A percentile compares a stretch with the other conserved stretches of the same genome.
Evolutionary conservation across 2,113 vertebrate species (phyloP).

Genomic region (Dermatemys mawii): DNA sequence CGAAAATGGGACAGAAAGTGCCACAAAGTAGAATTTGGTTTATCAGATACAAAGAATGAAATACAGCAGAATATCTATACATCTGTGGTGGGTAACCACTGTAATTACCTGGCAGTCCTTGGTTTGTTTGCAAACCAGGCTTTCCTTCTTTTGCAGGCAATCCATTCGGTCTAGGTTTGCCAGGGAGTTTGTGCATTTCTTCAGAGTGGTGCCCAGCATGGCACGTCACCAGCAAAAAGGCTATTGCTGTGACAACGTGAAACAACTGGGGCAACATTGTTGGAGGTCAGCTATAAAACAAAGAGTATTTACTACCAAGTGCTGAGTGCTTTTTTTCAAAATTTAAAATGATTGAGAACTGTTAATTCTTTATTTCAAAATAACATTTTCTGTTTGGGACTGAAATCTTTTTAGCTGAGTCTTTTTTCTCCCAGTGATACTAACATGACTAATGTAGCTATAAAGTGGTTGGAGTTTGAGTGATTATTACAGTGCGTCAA

Average conservation of each 20-base stretch:
- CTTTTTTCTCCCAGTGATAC: background rate
- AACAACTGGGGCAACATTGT: background rate
- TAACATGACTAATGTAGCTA: background rate
- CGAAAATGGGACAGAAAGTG: background rate
- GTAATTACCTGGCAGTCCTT: conserved; percentile 61
- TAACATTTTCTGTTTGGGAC: background rate
- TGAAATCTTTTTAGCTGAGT: background rate
- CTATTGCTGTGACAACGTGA: background rate
- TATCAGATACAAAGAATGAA: background rate
- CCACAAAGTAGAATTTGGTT: background rate
- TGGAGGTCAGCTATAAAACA: background rate
- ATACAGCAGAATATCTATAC: background rate
- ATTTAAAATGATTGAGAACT: background rate
- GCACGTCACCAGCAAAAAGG: background rate
- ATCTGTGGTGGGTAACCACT: background rate
- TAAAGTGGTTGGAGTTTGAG: background rate
- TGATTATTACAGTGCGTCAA: background rate
- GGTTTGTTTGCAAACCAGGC: conserved; percentile 64
- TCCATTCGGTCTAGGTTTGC: conserved; percentile 46
- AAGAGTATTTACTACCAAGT: background rate
- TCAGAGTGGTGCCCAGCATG: conserved; percentile 10
- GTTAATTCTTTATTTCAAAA: background rate
- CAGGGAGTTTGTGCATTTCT: background rate
- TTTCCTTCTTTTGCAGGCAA: conserved; percentile 67
- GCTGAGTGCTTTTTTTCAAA: background rate